Base-by-base conservation (phyloP, 2,888 invertebrate genomes). In the Maniola hyperantus region DNA sequence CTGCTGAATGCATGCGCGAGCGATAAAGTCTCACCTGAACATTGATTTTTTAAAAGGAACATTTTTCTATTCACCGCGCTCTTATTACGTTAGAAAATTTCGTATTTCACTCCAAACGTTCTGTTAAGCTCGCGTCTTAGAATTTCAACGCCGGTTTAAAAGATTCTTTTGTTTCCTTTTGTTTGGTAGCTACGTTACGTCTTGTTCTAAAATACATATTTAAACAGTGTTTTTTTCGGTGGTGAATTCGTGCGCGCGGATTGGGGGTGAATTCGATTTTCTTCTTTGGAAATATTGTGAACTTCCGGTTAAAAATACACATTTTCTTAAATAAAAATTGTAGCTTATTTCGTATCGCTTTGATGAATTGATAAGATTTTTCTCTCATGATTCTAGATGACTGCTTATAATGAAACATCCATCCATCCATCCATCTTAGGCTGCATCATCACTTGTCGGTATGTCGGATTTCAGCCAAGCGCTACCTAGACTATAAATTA, bases 11-110 rank as follows among this genome's bases (percentile, higher is more conserved):
- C 82, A 84, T 79, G 79, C 76, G 70, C 69, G 78, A 79, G 71
- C 78, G 74, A 83, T 82, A 83, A 83, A 81, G 82, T 77, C 78
- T 78, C 66, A 78, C 79, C 80, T 79, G 84, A 83, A 83, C 87
- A 88, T 87, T 88, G 87, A 85, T 88, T 85, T 78, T 76, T 77
- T 73, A 69, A 76, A 73, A 71, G 55, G 67, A 69, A 75, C 72
- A 72, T 74, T 76, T 73, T 72, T 70, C 72, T 64, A 71, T 72
- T 73, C 67, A 67, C 54, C 70, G 63, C 58, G 64, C 54, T 57
- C 69, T 68, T 73, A 71, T 69, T 71, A 64, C 66, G 64, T 66
- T 69, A 59, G 66, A 58, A 66, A 66, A 55, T 67, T 67, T 70
- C 61, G 64, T 67, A 65, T 65, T 65, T 68, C 61, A 61, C 57